A percentile compares a stretch with the other conserved stretches of the same genome.
These are phyloP conservation scores for Stegana nigrithorax DNA, from an alignment of 2,888 invertebrate genomes.

Conservation along the genomic window DNA sequence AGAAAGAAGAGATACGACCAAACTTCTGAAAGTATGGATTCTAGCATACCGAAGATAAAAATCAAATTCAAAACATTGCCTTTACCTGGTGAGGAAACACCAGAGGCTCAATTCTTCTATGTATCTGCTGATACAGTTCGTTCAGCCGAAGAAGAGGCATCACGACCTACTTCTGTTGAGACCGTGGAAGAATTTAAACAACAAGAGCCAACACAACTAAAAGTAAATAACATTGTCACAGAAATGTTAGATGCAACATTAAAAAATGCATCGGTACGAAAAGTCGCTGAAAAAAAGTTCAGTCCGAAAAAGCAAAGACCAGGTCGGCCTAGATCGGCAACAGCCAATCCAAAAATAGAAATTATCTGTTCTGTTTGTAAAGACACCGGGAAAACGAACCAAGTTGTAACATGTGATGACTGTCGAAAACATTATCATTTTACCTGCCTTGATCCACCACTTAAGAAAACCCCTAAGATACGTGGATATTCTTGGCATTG, in stretches of 20 bases:
- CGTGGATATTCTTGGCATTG: slow-evolving; percentile 97
- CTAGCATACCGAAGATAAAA: slow-evolving; percentile 80
- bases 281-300: slow-evolving; percentile 59
- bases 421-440: slow-evolving; percentile 93
- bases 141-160: slow-evolving; percentile 65
- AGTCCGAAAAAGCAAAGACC: slow-evolving; percentile 46
- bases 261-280: too few species aligned
- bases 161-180: slow-evolving; percentile 67
- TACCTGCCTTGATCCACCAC: slow-evolving; percentile 91
- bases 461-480: slow-evolving; percentile 93
- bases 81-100: slow-evolving; percentile 75
- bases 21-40: slow-evolving; percentile 56
- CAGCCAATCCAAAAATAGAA: slow-evolving; percentile 43
- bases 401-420: slow-evolving; percentile 83
- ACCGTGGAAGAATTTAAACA: slow-evolving; percentile 62
- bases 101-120: slow-evolving; percentile 84
- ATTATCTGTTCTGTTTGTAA: slow-evolving; percentile 62
- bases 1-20: slow-evolving; percentile 73
- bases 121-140: slow-evolving; percentile 74
- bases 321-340: slow-evolving; percentile 42
- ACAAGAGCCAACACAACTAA: slow-evolving; percentile 21
- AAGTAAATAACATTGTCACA: too few species aligned
- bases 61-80: slow-evolving; percentile 73
- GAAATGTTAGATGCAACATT: slow-evolving; percentile 12
- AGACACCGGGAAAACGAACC: slow-evolving; percentile 54